These are phyloP conservation scores for Toxotes chatareus DNA, from an alignment of 2,113 vertebrate genomes.

Conservation along the genomic window DNA sequence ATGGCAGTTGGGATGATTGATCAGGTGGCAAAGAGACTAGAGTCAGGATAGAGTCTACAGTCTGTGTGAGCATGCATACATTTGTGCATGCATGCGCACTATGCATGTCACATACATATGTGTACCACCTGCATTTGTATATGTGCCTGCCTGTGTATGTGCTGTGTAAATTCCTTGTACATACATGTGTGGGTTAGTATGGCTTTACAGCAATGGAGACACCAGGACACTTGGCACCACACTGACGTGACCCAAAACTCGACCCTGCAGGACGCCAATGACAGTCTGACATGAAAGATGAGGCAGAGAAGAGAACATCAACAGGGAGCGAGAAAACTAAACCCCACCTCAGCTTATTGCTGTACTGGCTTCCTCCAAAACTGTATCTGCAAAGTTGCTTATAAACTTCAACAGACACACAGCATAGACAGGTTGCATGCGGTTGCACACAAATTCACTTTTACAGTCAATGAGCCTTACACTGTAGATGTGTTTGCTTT, in stretches of 20 bases:
- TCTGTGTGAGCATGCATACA: conserved; percentile 42
- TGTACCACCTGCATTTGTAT: conserved; percentile 22
- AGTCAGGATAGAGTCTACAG: conserved; percentile 46
- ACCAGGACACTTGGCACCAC: conserved; percentile 75
- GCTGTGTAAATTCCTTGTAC: conserved; percentile 55
- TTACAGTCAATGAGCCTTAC: not conserved
- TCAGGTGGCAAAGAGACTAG: conserved; percentile 64
- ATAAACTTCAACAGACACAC: not conserved
- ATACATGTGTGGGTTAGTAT: conserved; percentile 48
- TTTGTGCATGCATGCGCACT: conserved; percentile 51
- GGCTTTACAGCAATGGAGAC: conserved; percentile 70
- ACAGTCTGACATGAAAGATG: conserved; percentile 70
- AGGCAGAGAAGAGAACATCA: conserved; percentile 33
- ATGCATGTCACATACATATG: conserved; percentile 42
- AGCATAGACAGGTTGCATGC: not conserved
- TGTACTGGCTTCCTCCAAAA: conserved; percentile 3
- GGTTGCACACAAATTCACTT: not conserved
- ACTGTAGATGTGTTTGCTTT: conserved; percentile 15
- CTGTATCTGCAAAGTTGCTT: not conserved
- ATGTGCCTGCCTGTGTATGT: conserved; percentile 45
- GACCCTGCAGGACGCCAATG: conserved; percentile 63
- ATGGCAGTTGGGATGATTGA: conserved; percentile 68
- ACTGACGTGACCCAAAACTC: conserved; percentile 70
- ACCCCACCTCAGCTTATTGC: conserved; percentile 19
- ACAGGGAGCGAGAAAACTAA: conserved; percentile 10